phyloP scores from a whole-genome alignment of 23 tunicate species.

The Trididemnum clinides region DNA sequence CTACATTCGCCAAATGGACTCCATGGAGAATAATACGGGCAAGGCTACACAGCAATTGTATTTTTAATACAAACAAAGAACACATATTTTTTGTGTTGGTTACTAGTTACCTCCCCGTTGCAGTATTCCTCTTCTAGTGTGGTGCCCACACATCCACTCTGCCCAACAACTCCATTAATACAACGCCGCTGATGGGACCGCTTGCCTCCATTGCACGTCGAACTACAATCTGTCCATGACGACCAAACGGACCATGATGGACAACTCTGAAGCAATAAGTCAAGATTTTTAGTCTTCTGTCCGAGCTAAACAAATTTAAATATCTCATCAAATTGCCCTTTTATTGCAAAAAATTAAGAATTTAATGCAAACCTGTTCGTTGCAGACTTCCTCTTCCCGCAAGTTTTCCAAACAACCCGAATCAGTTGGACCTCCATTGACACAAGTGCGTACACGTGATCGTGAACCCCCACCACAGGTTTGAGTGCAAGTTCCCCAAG shows the following conservation, averaged over 20 bases:
- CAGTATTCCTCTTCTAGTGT: conserved; percentile 47
- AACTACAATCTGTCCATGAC: conserved; percentile 26
- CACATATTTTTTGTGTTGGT: no score
- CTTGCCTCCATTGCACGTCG: conserved; percentile 39
- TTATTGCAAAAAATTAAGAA: background rate
- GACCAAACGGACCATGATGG: conserved; percentile 59
- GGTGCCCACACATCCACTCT: conserved; percentile 47
- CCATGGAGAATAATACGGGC: conserved; percentile 78
- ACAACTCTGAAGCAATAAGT: conserved; percentile 40
- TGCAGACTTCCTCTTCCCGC: conserved; percentile 48
- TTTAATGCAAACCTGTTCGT: conserved; percentile 14
- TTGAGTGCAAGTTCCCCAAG: conserved; percentile 28
- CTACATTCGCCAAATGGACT: background rate
- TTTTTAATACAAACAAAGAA: background rate
- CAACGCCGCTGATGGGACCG: conserved; percentile 33
- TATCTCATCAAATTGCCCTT: background rate
- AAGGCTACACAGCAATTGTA: conserved; percentile 45
- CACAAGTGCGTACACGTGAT: conserved; percentile 29
- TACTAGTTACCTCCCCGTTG: conserved; percentile 33
- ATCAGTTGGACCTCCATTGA: conserved; percentile 31
- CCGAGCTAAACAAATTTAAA: no score
- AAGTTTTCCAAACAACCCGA: conserved; percentile 41
- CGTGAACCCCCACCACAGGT: conserved; percentile 44
- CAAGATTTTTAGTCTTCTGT: no score
- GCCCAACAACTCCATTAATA: conserved; percentile 35